These are phyloP conservation scores for Trachelipus rathkii DNA, from an alignment of 1,140 invertebrate genomes.

Conservation along the genomic window DNA sequence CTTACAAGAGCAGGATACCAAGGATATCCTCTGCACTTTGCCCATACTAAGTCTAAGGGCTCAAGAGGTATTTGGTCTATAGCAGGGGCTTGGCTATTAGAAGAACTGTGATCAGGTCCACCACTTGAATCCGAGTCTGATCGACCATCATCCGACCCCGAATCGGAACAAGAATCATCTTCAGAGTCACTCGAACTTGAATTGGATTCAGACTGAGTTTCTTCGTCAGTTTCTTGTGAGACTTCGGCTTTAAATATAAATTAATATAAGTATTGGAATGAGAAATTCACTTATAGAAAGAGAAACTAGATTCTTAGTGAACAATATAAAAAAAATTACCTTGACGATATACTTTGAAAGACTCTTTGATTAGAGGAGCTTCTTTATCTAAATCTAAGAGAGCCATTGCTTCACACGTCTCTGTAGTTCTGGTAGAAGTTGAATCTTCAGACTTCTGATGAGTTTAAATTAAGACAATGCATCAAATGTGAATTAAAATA, in stretches of 20 bases:
- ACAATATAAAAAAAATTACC: conserved; percentile 20
- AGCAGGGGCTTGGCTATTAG: conserved; percentile 42
- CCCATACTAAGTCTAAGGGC: conserved; percentile 90
- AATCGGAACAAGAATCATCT: conserved; percentile 33
- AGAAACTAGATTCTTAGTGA: too few species aligned
- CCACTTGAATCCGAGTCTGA: conserved; percentile 41
- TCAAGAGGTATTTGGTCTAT: conserved; percentile 56
- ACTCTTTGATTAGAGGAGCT: conserved; percentile 34
- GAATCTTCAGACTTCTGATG: background rate
- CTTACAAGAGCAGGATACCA: conserved; percentile 88
- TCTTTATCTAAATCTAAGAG: conserved; percentile 35
- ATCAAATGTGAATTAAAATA: background rate
- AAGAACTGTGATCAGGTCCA: conserved; percentile 45
- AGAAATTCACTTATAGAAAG: too few species aligned
- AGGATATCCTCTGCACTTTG: conserved; percentile 91
- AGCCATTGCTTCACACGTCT: conserved; percentile 24
- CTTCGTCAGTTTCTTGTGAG: conserved; percentile 49
- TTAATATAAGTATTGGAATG: background rate
- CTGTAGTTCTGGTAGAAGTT: background rate
- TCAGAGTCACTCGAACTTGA: conserved; percentile 45
- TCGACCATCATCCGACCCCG: conserved; percentile 40
- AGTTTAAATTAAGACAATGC: background rate
- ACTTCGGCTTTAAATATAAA: conserved; percentile 42
- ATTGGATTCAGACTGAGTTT: conserved; percentile 50
- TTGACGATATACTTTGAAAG: conserved; percentile 44